phyloP scores from a whole-genome alignment of 2,888 invertebrate species.

The Cheilosia soror region DNA sequence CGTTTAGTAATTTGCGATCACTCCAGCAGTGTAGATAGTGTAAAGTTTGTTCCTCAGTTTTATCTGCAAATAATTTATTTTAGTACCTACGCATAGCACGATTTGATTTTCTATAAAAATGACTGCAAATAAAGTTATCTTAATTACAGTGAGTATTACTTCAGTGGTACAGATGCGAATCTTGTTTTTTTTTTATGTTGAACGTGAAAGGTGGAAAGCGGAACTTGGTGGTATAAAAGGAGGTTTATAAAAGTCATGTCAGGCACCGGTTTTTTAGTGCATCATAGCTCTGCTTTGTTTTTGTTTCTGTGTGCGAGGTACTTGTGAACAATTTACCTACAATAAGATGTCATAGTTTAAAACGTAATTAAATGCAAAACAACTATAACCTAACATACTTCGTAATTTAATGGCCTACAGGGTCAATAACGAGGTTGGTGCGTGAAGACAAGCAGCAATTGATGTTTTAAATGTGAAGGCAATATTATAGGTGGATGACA shows the following conservation, averaged over 20 bases:
- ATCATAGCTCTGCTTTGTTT: not conserved
- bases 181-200: not conserved
- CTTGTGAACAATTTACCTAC: too few species aligned
- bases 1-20: conserved; percentile 64
- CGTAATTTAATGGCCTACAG: not conserved
- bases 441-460: not conserved
- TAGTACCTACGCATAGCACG: not conserved
- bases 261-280: not conserved
- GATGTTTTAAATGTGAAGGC: not conserved
- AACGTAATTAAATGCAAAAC: not conserved
- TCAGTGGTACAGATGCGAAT: not conserved
- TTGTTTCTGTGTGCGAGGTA: not conserved
- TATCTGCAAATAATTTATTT: conserved; percentile 14
- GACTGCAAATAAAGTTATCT: conserved; percentile 26
- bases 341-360: not conserved
- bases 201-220: conserved; percentile 13
- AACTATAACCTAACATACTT: too few species aligned
- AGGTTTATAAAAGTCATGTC: not conserved
- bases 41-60: conserved; percentile 2
- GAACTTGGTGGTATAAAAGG: not conserved
- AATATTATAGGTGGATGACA: not conserved
- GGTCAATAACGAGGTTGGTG: not conserved
- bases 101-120: conserved; percentile 1
- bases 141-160: conserved; percentile 45
- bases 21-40: conserved; percentile 44